phyloP scores from a whole-genome alignment of 2,888 invertebrate genomes.

The Anthophora plumipes region DNA sequence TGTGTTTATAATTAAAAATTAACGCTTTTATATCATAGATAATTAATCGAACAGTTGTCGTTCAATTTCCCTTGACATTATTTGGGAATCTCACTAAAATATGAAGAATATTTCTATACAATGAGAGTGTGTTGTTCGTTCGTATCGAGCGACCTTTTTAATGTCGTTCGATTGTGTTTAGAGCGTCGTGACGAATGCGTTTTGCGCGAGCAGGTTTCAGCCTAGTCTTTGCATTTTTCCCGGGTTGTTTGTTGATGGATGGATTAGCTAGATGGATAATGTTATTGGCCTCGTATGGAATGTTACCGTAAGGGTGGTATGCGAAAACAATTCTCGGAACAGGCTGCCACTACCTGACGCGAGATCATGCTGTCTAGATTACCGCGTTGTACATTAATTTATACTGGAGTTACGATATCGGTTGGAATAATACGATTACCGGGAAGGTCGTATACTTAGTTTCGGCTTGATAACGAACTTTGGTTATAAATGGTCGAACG shows the following conservation, averaged over 20 bases:
- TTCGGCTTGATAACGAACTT: not conserved
- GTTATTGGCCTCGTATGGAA: not conserved
- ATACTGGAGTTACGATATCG: not conserved
- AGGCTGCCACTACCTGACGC: not conserved
- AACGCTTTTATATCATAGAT: no score
- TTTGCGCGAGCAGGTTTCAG: not conserved
- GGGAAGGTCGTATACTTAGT: not conserved
- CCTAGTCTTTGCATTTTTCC: not conserved
- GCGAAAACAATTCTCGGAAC: slow-evolving; percentile 20
- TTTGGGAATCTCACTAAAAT: no score
- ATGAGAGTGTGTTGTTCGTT: not conserved
- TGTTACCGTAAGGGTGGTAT: not conserved
- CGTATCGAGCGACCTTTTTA: not conserved
- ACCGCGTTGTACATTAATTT: not conserved
- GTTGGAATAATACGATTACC: not conserved
- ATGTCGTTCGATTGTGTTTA: not conserved
- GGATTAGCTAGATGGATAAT: not conserved
- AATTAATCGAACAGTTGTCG: no score
- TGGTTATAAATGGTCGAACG: not conserved
- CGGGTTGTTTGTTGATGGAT: not conserved
- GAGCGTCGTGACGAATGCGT: not conserved
- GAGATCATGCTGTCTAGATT: not conserved
- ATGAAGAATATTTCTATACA: no score
- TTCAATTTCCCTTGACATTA: no score
- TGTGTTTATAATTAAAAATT: no score